Conservation (phyloP, 2,888 invertebrate species). For the Rhaphigaster nebulosa region DNA sequence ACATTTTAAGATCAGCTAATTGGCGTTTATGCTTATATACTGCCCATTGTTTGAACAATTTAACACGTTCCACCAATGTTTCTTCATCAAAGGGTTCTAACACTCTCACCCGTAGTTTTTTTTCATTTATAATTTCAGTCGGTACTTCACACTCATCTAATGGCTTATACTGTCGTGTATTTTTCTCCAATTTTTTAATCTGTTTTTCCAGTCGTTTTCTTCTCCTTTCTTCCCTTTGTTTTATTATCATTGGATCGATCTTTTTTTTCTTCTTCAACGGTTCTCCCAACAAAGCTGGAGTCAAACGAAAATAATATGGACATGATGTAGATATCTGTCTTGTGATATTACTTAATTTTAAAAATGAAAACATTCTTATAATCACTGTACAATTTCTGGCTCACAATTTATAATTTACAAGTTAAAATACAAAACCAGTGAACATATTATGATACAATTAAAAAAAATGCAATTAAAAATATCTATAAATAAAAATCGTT, state of each 20-base stretch:
- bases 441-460: not conserved
- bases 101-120: constrained; percentile 72
- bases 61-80: constrained; percentile 75
- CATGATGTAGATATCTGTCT: constrained; percentile 31
- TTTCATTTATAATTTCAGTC: constrained; percentile 75
- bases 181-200: constrained; percentile 85
- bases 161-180: constrained; percentile 88
- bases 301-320: constrained; percentile 55
- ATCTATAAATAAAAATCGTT: constrained; percentile 5
- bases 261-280: constrained; percentile 91
- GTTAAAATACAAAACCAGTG: not conserved
- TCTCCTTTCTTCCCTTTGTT: constrained; percentile 85
- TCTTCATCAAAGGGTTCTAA: constrained; percentile 72
- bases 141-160: constrained; percentile 88
- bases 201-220: constrained; percentile 88
- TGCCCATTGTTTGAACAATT: constrained; percentile 83
- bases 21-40: constrained; percentile 78
- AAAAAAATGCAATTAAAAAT: not conserved
- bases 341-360: constrained; percentile 43
- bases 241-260: constrained; percentile 84
- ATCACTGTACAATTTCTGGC: not conserved
- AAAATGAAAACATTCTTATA: constrained; percentile 22
- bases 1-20: constrained; percentile 76
- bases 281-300: constrained; percentile 74
- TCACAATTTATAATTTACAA: not conserved